Evolutionary conservation across 2,888 invertebrate species (phyloP).

Genomic region (Megamerina dolium): DNA sequence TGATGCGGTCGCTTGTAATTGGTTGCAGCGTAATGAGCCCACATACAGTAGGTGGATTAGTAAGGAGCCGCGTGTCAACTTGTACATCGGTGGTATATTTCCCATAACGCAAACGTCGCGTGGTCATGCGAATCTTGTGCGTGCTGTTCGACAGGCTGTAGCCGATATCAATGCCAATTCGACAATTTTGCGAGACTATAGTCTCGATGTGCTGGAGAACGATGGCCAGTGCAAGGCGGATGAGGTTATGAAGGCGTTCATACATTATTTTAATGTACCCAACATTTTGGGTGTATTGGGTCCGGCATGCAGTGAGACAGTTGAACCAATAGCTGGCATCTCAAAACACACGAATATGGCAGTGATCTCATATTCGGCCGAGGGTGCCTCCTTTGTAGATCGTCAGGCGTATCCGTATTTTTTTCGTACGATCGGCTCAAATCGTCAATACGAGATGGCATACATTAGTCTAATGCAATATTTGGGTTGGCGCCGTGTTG

Average conservation of each 20-base stretch:
- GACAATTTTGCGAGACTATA: constrained; percentile 56
- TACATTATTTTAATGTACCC: constrained; percentile 57
- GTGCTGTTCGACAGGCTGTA: constrained; percentile 60
- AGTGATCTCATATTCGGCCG: constrained; percentile 73
- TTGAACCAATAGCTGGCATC: constrained; percentile 71
- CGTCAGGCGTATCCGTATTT: constrained; percentile 68
- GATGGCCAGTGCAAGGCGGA: constrained; percentile 68
- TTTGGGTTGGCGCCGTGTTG: constrained; percentile 65
- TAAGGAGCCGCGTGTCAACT: constrained; percentile 18
- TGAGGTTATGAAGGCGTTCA: constrained; percentile 68
- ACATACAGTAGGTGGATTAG: constrained; percentile 52
- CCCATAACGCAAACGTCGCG: constrained; percentile 57
- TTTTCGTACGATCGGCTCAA: constrained; percentile 73
- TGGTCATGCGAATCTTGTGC: constrained; percentile 52
- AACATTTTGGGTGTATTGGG: constrained; percentile 68
- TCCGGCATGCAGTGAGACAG: constrained; percentile 75
- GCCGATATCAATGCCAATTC: constrained; percentile 58
- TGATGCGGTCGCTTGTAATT: constrained; percentile 57
- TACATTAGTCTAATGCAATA: constrained; percentile 58
- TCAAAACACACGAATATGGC: constrained; percentile 67
- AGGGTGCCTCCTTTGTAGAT: constrained; percentile 66
- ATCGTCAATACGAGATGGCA: constrained; percentile 57
- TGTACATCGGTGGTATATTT: constrained; percentile 49
- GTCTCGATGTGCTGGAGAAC: constrained; percentile 53
- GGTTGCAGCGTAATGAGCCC: constrained; percentile 54